Conservation (phyloP, 2,888 invertebrate genomes). For the Trissolcus japonicus region DNA sequence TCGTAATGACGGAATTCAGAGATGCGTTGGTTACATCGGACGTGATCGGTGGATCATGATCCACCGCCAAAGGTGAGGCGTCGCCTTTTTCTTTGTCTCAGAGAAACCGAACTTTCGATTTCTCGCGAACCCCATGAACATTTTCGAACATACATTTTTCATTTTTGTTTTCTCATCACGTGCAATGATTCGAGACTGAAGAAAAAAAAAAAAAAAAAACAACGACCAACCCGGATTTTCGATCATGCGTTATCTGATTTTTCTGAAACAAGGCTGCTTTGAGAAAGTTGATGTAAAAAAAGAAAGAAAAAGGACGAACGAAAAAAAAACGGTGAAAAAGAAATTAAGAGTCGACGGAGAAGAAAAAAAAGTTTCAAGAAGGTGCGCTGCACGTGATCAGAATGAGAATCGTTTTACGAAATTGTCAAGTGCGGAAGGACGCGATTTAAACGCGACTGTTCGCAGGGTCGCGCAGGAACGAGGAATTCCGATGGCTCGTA, state of each 20-base stretch:
- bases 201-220: conserved; percentile 5
- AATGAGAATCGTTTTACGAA: conserved; percentile 32
- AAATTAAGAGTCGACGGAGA: not conserved
- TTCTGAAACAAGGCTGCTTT: conserved; percentile 45
- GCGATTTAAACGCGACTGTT: conserved; percentile 23
- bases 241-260: conserved; percentile 50
- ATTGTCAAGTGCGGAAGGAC: conserved; percentile 8
- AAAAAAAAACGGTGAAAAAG: conserved; percentile 5
- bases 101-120: conserved; percentile 60
- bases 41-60: conserved; percentile 56
- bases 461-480: conserved; percentile 13
- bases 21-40: conserved; percentile 52
- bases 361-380: conserved; percentile 1
- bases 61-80: conserved; percentile 51
- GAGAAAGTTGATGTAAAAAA: conserved; percentile 49
- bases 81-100: conserved; percentile 47
- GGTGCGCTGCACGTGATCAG: conserved; percentile 11
- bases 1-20: conserved; percentile 60
- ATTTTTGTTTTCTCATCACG: conserved; percentile 23
- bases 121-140: conserved; percentile 53
- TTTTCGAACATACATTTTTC: conserved; percentile 37
- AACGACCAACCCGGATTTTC: conserved; percentile 49
- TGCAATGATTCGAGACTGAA: conserved; percentile 28
- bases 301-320: conserved; percentile 9
- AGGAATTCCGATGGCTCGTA: conserved; percentile 32